Evolutionary conservation across 2,888 invertebrate genomes (phyloP).

Genomic region (Escarpia spicata): DNA sequence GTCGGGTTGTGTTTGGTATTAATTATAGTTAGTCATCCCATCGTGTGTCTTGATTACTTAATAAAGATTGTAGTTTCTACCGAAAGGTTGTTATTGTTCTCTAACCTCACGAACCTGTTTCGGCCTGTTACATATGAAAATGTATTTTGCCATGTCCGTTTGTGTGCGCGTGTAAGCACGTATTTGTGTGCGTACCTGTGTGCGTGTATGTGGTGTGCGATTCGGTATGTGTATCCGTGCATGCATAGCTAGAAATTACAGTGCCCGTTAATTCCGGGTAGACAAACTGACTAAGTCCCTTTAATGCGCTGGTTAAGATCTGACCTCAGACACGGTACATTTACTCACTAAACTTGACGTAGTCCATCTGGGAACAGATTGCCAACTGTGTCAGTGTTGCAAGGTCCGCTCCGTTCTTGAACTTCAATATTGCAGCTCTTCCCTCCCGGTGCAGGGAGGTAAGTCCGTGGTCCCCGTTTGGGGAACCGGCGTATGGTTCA

Average conservation of each 20-base stretch:
- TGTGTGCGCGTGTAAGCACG: too few relatives aligned
- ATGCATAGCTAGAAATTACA: neutral
- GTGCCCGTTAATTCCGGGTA: too few relatives aligned
- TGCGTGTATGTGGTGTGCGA: neutral
- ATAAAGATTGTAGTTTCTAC: too few relatives aligned
- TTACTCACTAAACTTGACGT: slow-evolving; percentile 46
- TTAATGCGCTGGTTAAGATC: too few relatives aligned
- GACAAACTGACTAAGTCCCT: too few relatives aligned
- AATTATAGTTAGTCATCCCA: too few relatives aligned
- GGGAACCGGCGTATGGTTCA: slow-evolving; percentile 39
- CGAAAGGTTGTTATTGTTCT: too few relatives aligned
- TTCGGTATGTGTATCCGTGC: neutral
- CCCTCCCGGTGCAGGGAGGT: slow-evolving; percentile 47
- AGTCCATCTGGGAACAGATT: slow-evolving; percentile 49
- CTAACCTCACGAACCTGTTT: too few relatives aligned
- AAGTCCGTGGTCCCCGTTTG: slow-evolving; percentile 32
- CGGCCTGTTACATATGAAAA: too few relatives aligned
- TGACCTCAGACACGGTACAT: neutral
- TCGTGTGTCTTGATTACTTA: too few relatives aligned
- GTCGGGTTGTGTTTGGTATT: too few relatives aligned
- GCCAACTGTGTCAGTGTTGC: slow-evolving; percentile 43
- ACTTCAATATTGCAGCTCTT: slow-evolving; percentile 41
- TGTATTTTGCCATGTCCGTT: too few relatives aligned
- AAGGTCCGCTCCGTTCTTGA: slow-evolving; percentile 36
- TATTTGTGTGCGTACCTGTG: neutral